Base-by-base conservation (phyloP, 2,888 invertebrate species). In the Pocota personata region DNA sequence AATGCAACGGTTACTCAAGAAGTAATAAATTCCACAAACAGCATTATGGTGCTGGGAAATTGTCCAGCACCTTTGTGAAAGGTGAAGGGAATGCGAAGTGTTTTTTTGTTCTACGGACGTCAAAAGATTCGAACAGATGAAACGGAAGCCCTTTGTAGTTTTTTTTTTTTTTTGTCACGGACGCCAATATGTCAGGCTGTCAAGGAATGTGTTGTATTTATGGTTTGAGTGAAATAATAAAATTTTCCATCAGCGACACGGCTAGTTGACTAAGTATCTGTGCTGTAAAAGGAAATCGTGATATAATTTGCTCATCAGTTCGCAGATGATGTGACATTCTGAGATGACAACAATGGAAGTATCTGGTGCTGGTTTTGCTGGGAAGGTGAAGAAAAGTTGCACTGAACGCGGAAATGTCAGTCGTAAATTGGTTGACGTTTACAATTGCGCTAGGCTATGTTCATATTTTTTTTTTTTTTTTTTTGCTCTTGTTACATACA, bases 181-280 rank as follows among this genome's bases (percentile, higher is more conserved):
- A 67, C 72, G 43, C 62, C 82, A 86, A 86, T 86, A 66, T 86
- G 86, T 86, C 86, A 86, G 77, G 43, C 52, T 86, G 86, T 80
- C 86, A 86, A 7, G 55, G 21, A 52, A 72, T 67, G 72, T 82
- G 86, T 82, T 80, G 76, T 76, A 66, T 86, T 86, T 86, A 86
- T 82, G 86, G 86, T 77, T 67, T 62, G 86, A 82, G 66, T 82
- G 77, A 67, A 72, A 72, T 86, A 66, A 86, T 86, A 86, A 86
- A 86, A 82, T 67, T 46, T 80, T 60, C 60, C 67, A 76, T 86
- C 67, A 57, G 19, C 21, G 52, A 35, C 40, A 10, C 37, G 27
- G 40, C 48, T 24, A 14, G 37, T 24, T 43, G 57, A 69, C 27
- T 57, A 57, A 55, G 55, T 55, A 57, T 55, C 50, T 71, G 82